Evolutionary conservation across 2,888 invertebrate genomes (phyloP).

Genomic region (Chrysina gloriosa): DNA sequence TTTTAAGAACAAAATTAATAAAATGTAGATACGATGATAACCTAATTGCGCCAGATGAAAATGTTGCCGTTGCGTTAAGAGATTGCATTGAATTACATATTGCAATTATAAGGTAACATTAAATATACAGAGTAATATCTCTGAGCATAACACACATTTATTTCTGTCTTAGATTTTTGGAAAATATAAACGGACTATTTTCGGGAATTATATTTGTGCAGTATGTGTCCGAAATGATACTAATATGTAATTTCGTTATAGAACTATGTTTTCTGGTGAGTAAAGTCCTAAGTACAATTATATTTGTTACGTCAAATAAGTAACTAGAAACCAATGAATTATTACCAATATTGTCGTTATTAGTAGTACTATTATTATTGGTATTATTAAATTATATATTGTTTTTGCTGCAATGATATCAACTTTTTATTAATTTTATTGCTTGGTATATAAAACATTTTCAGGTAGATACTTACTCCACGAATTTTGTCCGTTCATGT

Average conservation of each 20-base stretch:
- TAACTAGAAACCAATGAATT: too few species aligned
- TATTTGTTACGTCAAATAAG: too few species aligned
- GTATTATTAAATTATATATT: too few species aligned
- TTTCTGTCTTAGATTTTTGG: neutral
- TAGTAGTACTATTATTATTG: too few species aligned
- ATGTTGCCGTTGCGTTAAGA: neutral
- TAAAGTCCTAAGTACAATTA: too few species aligned
- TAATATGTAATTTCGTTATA: neutral
- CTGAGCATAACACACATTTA: neutral
- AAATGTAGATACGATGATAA: too few species aligned
- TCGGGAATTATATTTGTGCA: neutral
- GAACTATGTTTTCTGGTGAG: neutral
- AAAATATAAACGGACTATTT: neutral
- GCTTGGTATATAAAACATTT: neutral
- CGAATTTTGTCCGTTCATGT: slow-evolving; percentile 12
- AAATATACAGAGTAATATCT: neutral
- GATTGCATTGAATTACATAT: neutral
- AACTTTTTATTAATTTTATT: too few species aligned
- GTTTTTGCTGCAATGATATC: too few species aligned
- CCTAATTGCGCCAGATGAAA: neutral
- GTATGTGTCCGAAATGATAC: neutral
- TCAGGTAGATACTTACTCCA: neutral
- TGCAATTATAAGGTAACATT: neutral
- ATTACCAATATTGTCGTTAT: too few species aligned
- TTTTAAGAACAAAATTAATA: neutral